A percentile compares a stretch with the other conserved stretches of the same genome.
Conservation (phyloP, 1,140 invertebrate genomes). For the Apis dorsata region DNA sequence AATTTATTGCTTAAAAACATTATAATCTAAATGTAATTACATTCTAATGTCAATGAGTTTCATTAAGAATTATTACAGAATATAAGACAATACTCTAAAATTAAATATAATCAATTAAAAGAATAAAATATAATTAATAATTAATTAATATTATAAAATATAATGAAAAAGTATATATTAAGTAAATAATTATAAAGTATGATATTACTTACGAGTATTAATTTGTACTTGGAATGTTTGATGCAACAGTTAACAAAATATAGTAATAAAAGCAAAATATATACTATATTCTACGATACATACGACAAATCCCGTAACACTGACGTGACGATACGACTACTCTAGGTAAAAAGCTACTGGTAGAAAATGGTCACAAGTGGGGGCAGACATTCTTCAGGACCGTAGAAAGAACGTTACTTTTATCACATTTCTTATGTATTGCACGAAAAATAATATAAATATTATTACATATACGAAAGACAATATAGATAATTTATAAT, state of each 20-base stretch:
- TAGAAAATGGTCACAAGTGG: conserved; percentile 9
- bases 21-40: no score
- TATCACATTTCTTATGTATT: background rate
- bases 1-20: background rate
- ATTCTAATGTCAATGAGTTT: no score
- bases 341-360: conserved; percentile 7
- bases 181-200: no score
- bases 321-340: conserved; percentile 7
- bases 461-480: background rate
- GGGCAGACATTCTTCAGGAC: conserved; percentile 36
- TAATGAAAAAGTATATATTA: background rate
- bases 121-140: no score
- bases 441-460: background rate
- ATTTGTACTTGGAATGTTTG: conserved; percentile 19
- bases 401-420: conserved; percentile 22
- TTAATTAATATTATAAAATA: background rate
- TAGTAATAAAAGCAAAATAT: background rate
- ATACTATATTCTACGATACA: background rate
- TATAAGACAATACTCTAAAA: no score
- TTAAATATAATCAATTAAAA: no score
- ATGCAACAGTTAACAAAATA: conserved; percentile 25
- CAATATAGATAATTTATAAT: no score
- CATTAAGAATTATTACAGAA: no score
- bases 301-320: conserved; percentile 29
- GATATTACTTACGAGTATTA: conserved; percentile 4